Base-by-base conservation (phyloP, 2,797 vertebrate species). In the Menidia menidia region DNA sequence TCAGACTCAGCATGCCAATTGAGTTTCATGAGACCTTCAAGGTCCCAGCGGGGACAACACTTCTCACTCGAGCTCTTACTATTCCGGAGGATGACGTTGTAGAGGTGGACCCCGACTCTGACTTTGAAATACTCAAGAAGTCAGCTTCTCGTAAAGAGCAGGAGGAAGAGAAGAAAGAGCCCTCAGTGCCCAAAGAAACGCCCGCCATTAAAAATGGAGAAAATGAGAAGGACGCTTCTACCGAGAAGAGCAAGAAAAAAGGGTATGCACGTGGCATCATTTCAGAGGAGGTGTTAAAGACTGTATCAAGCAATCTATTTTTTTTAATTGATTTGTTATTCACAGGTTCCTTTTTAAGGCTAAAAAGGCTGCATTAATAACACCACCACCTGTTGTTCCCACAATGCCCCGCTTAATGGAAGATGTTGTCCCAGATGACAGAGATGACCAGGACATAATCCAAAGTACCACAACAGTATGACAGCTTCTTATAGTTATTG, bases 241-340 rank as follows among this genome's bases (percentile, higher is more conserved):
- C 97, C 0, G 97, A 98, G 91, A 98, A 98, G 91, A 96, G 95
- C 94, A 98, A 97, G 78, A 97, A 97, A 86, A 95, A 92, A 89
- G 96, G 96, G 96, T 88, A 33, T 6, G 45, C 16, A 42, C 41
- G 25, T 15, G 13, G 32, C 47, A 4, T 31, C 2, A 59, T 35
- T 33, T 63, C 30, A 57, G 14, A 48, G 25, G 15, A 0, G 16
- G 6, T 58, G 10, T 19, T 31, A 54, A 35, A 3, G 43, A 6
- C 58, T 61, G 47, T 4, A 59, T 25, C 11, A 58, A 43, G 7
- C 33, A 52, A 10, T 6, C 5, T 39, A 12, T 3, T 73, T 50
- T 64, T 25, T 73, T 18, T 6, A 82, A 10, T 81, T 77, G 68
- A 43, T 87, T 98, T 97, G 71, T 85, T 61, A 48, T 81, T 77